These are phyloP conservation scores for Pristionchus pacificus DNA, from an alignment of 1,140 invertebrate species.

Conservation along the genomic window DNA sequence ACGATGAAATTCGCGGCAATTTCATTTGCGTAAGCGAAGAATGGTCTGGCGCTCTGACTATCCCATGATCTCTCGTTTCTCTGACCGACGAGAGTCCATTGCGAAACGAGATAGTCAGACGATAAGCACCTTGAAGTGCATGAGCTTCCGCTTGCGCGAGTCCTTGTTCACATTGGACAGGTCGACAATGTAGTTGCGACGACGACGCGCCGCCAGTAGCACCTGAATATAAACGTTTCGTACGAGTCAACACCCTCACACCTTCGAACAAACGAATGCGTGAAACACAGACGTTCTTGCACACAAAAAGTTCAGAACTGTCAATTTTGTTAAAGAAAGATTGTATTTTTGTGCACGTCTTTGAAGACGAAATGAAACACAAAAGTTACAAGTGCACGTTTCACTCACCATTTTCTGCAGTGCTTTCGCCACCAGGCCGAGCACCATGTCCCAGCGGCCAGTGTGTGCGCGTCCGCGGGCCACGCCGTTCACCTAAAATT, in stretches of 20 bases:
- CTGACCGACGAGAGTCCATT: too few species aligned
- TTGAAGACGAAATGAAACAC: too few species aligned
- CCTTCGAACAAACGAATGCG: neutral
- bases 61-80: too few species aligned
- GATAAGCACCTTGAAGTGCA: constrained; percentile 34
- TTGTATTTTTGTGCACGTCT: too few species aligned
- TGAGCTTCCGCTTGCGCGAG: constrained; percentile 39
- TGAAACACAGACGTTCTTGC: constrained; percentile 32
- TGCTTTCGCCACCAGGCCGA: constrained; percentile 51
- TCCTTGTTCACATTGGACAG: constrained; percentile 49
- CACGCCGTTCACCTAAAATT: constrained; percentile 49
- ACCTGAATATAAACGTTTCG: neutral
- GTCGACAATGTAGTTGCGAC: constrained; percentile 56
- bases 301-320: too few species aligned
- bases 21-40: too few species aligned
- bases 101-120: too few species aligned
- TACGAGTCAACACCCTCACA: neutral
- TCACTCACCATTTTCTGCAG: constrained; percentile 33
- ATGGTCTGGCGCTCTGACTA: too few species aligned
- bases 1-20: too few species aligned
- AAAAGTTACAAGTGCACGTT: too few species aligned
- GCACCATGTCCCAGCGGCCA: constrained; percentile 55
- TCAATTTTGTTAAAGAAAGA: too few species aligned
- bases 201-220: constrained; percentile 48
- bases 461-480: constrained; percentile 43